Percentiles rank a stretch among this genome's conserved stretches.
phyloP scores from a whole-genome alignment of 2,113 vertebrate genomes.

The Sceloporus tristichus region DNA sequence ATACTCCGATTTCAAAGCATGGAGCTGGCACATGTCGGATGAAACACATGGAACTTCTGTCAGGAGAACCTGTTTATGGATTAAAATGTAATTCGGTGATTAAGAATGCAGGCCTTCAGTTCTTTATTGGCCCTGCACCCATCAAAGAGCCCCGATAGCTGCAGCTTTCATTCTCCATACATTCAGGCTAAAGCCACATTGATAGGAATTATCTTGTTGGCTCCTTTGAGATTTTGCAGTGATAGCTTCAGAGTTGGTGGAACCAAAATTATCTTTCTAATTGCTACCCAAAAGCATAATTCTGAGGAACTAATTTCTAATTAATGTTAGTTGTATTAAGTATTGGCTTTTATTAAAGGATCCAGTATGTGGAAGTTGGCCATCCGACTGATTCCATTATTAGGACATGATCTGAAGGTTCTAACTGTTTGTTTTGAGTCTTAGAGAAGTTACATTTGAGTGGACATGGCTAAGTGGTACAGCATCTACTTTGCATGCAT shows the following conservation, averaged over 20 bases:
- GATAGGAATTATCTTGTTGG: not conserved
- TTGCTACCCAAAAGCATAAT: too few species aligned
- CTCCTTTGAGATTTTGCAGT: not conserved
- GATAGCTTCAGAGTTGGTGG: not conserved
- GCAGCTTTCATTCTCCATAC: not conserved
- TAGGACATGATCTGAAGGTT: not conserved
- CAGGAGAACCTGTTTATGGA: slow-evolving; percentile 4
- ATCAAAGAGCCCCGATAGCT: not conserved
- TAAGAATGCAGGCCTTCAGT: not conserved
- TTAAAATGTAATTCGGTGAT: not conserved
- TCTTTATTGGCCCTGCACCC: not conserved
- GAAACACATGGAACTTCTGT: not conserved
- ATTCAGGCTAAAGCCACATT: not conserved
- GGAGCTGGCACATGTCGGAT: not conserved
- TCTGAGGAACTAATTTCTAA: not conserved
- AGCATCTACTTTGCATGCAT: too few species aligned
- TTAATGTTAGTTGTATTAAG: not conserved
- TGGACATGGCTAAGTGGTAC: too few species aligned
- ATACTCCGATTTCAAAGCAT: slow-evolving; percentile 34
- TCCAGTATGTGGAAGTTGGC: not conserved
- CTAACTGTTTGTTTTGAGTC: not conserved
- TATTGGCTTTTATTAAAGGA: not conserved
- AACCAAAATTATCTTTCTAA: not conserved
- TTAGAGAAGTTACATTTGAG: not conserved
- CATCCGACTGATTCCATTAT: not conserved